Base-by-base conservation (phyloP, 2,797 vertebrate species). In the Anguilla pacifica region DNA sequence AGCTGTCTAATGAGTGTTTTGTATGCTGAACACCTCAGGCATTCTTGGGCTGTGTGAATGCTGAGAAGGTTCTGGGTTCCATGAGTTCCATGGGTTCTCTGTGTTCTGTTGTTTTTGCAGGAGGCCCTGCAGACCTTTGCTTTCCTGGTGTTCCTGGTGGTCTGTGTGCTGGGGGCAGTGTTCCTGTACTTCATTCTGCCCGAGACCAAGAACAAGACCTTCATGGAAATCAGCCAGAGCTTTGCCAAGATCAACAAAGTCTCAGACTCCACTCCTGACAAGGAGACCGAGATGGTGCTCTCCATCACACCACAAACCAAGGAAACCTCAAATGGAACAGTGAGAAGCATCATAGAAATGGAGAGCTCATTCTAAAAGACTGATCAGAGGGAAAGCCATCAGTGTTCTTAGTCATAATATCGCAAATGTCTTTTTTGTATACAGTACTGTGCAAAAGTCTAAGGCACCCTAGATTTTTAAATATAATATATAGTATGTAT, bases 201-300 rank as follows among this genome's bases (percentile, higher is more conserved):
- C 0, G 98, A 99, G 95, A 99, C 98, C 74, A 99, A 99, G 93
- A 98, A 98, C 91, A 99, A 97, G 95, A 99, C 97, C 0, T 96
- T 98, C 13, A 87, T 96, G 84, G 97, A 99, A 93, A 99, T 99
- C 94, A 98, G 96, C 91, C 95, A 96, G 89, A 97, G 95, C n/a
- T 99, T 99, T 88, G 95, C 96, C 91, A 98, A 96, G 92, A 97
- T 97, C 88, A 98, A 98, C 94, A 97, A 97, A 91, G 92, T 95
- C 0, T 74, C 90, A 0, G 85, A 83, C 1, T 57, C 88, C 25
- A 57, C 90, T 0, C 92, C 92, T 0, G 90, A 89, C 67, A 93
- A 93, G 2, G 97, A 97, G 90, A 94, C 93, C 92, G 92, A 96
- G 89, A 57, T 92, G 43, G 93, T 92, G 67, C 92, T 96, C 83